Percentiles rank a stretch among this genome's conserved stretches.
phyloP scores from a whole-genome alignment of 2,113 vertebrate genomes.

The Esox niger region DNA sequence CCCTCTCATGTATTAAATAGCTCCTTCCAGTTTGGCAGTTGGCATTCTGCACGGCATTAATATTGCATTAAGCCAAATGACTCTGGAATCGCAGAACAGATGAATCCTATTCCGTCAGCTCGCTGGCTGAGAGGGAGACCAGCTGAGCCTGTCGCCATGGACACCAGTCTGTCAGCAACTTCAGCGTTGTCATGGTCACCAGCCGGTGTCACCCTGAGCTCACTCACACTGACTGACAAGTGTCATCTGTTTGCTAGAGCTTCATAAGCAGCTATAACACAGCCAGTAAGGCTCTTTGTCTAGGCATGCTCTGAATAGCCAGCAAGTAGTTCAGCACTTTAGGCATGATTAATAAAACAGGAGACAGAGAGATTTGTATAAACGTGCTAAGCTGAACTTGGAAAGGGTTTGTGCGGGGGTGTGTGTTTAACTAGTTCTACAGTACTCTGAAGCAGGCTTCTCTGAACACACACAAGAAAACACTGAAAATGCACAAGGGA shows the following conservation, averaged over 20 bases:
- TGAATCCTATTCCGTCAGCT: constrained; percentile 43
- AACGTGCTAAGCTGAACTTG: constrained; percentile 47
- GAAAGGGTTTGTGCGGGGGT: constrained; percentile 28
- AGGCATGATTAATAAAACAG: constrained; percentile 64
- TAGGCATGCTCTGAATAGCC: constrained; percentile 17
- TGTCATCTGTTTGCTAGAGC: not conserved
- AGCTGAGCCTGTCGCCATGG: constrained; percentile 51
- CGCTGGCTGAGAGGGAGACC: constrained; percentile 12
- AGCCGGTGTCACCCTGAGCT: constrained; percentile 6
- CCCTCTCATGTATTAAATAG: constrained; percentile 51
- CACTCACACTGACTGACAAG: not conserved
- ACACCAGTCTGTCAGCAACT: constrained; percentile 28
- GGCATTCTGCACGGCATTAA: constrained; percentile 43
- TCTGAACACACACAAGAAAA: not conserved
- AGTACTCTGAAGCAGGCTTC: not conserved
- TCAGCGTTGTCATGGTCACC: constrained; percentile 19
- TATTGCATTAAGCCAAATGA: constrained; percentile 61
- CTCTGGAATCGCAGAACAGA: constrained; percentile 50
- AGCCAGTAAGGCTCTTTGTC: not conserved
- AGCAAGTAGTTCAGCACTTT: constrained; percentile 52
- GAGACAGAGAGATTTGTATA: constrained; percentile 56
- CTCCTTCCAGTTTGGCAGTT: constrained; percentile 16
- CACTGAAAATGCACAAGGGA: not conserved
- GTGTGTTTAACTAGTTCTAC: not conserved
- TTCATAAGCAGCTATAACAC: not conserved